Evolutionary conservation across 2,797 vertebrate genomes (phyloP).

Genomic region (Tadarida brasiliensis): DNA sequence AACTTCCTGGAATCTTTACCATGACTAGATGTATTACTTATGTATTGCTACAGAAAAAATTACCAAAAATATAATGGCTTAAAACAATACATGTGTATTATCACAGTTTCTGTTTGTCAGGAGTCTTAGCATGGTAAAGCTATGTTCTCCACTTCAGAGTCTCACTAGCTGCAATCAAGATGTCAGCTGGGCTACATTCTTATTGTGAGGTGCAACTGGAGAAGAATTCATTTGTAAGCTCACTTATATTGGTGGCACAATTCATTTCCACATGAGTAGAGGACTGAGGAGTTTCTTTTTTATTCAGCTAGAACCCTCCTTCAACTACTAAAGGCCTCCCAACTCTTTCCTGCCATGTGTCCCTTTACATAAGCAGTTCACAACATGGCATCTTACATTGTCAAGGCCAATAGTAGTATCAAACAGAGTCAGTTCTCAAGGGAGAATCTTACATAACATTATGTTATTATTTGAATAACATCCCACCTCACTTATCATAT

Average conservation of each 20-base stretch:
- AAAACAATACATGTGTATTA: background rate
- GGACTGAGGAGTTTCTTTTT: background rate
- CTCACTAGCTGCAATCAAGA: background rate
- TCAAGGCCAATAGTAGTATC: background rate
- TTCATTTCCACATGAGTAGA: background rate
- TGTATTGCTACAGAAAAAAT: background rate
- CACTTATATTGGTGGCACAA: background rate
- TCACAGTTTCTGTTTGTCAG: background rate
- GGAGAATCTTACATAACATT: background rate
- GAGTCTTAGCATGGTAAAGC: background rate
- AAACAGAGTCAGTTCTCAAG: background rate
- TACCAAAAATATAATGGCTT: background rate
- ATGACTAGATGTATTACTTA: background rate
- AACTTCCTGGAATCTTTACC: background rate
- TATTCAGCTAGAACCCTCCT: background rate
- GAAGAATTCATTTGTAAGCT: background rate
- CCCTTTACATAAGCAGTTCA: background rate
- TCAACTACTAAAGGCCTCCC: background rate
- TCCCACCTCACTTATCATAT: background rate
- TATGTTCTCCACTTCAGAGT: background rate
- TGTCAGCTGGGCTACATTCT: background rate
- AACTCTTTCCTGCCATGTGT: background rate
- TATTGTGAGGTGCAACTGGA: background rate
- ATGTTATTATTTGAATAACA: background rate
- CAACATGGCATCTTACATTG: background rate